A percentile compares a stretch with the other conserved stretches of the same genome.
Conservation (phyloP, 2,888 invertebrate genomes). For the Drosophila mimetica region DNA sequence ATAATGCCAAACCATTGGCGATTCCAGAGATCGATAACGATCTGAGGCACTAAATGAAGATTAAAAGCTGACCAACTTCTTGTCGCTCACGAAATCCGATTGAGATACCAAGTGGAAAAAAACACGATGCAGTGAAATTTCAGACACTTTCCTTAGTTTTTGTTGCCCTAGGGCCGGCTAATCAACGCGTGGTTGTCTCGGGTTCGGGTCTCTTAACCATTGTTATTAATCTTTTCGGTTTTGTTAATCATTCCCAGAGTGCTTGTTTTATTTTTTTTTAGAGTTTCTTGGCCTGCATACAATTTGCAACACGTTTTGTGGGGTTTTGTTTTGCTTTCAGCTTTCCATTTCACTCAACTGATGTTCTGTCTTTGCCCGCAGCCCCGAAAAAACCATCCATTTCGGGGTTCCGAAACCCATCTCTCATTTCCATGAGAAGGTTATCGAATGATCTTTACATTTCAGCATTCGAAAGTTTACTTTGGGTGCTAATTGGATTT, state of each 20-base stretch:
- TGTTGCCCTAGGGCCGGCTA: constrained; percentile 38
- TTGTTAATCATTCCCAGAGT: constrained; percentile 36
- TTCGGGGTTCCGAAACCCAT: constrained; percentile 13
- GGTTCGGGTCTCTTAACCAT: constrained; percentile 21
- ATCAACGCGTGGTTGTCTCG: constrained; percentile 41
- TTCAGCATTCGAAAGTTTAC: constrained; percentile 35
- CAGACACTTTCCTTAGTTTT: constrained; percentile 31
- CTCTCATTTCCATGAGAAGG: constrained; percentile 38
- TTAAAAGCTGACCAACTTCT: constrained; percentile 35
- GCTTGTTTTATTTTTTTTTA: constrained; percentile 5
- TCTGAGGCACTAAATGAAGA: constrained; percentile 44
- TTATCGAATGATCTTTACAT: constrained; percentile 27
- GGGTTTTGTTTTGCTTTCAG: constrained; percentile 40
- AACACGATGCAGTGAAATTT: constrained; percentile 44
- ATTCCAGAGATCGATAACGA: constrained; percentile 17
- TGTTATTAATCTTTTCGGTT: constrained; percentile 58
- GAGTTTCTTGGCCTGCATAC: constrained; percentile 40
- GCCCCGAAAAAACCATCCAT: constrained; percentile 9
- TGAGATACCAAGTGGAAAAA: constrained; percentile 19
- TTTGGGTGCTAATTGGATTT: constrained; percentile 30
- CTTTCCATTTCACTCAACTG: constrained; percentile 69
- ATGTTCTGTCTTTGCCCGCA: constrained; percentile 39
- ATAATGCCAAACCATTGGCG: constrained; percentile 9
- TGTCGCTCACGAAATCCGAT: constrained; percentile 10
- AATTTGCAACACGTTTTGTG: constrained; percentile 71